phyloP scores from a whole-genome alignment of 2,888 invertebrate genomes.

The Rhagophthalmus giganteus region DNA sequence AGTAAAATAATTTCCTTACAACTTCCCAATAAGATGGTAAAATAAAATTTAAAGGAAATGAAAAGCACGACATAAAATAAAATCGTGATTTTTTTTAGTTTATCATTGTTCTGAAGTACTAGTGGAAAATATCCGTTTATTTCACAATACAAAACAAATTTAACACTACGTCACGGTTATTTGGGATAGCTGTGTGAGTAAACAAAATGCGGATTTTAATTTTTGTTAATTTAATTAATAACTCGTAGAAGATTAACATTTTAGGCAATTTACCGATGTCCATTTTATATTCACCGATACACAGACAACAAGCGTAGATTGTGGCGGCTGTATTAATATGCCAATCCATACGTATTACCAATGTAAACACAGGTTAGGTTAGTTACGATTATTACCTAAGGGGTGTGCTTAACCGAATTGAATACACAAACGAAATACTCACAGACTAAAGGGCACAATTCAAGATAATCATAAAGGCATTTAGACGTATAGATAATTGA shows the following conservation, averaged over 20 bases:
- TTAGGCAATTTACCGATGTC: not conserved
- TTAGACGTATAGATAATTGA: conserved; percentile 16
- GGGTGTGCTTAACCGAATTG: conserved; percentile 25
- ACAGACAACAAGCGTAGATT: conserved; percentile 30
- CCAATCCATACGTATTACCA: conserved; percentile 37
- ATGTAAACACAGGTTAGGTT: conserved; percentile 36
- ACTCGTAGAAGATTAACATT: not conserved
- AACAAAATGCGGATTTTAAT: too few relatives aligned
- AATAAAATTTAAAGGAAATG: too few relatives aligned
- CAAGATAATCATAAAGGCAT: conserved; percentile 27
- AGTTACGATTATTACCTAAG: conserved; percentile 34
- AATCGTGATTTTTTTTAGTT: too few relatives aligned
- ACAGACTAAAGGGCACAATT: conserved; percentile 28
- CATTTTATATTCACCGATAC: conserved; percentile 13
- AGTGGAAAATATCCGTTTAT: too few relatives aligned
- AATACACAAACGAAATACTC: conserved; percentile 22
- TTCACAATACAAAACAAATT: not conserved
- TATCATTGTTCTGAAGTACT: too few relatives aligned
- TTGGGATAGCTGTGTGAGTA: too few relatives aligned
- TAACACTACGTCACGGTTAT: not conserved
- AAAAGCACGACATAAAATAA: too few relatives aligned
- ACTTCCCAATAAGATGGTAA: too few relatives aligned
- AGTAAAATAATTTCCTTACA: too few relatives aligned
- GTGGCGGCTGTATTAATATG: conserved; percentile 36
- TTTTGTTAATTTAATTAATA: not conserved